Evolutionary conservation across 2,113 vertebrate genomes (phyloP), one percentile per base, ranked within the genome.

Genomic region (Rhinoptilus africanus): DNA sequence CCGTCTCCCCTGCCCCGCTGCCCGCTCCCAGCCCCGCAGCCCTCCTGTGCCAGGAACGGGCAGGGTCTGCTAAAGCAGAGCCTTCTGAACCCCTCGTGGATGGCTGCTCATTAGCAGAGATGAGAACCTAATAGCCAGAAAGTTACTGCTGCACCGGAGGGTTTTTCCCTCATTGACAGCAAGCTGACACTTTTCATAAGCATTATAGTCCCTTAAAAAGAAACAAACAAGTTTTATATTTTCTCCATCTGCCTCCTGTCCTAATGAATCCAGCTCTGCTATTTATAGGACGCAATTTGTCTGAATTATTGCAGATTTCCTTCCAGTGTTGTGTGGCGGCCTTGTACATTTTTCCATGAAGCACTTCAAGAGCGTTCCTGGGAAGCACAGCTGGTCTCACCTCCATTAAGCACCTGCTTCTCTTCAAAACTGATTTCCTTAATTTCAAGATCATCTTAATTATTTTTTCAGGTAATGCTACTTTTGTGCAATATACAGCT

Each of bases 401-500:
- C 78, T 95, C 89, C 96, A 97, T 96, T 97, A 97, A 96, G 77
- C 97, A 97, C 96, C 96, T 96, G 92, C 81, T 97, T 94, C 88
- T 95, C 94, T 96, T 95, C 96, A 89, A 91, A 95, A 96, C 76
- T 45, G 71, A 96, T 92, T 96, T 95, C 88, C 89, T 96, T 96
- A 96, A 97, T 97, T 97, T 96, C 95, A 88, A 89, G 86, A 97
- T 75, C 80, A 95, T 96, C 94, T 93, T 96, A 91, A 96, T 96
- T 96, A 92, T 97, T 97, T 94, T 91, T 75, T 77, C 90, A 96
- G 85, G 94, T 96, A 92, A 91, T 79, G 63, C 48, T 84, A 63
- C 94, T 89, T 97, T 93, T 93, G 85, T 72, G 80, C 89, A 93
- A 69, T 83, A 93, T 28, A 78, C 5, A 2, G 77, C 59, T 93